Conservation (phyloP, 2,113 vertebrate species). For the Toxotes chatareus region DNA sequence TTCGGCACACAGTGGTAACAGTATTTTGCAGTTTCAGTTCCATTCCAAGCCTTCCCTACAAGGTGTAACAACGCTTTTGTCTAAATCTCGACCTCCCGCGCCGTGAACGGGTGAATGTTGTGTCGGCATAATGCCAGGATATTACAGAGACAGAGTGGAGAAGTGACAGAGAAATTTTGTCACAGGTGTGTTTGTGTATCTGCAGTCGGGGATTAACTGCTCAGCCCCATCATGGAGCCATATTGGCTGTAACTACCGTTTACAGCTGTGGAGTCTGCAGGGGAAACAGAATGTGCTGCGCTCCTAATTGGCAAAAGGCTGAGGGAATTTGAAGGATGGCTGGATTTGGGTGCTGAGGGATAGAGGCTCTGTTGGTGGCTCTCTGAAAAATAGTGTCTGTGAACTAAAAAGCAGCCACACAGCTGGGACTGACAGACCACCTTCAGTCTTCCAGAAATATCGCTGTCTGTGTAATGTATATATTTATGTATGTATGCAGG, state of each 20-base stretch:
- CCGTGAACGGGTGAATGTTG: background rate
- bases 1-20: background rate
- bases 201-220: conserved; percentile 60
- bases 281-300: conserved; percentile 45
- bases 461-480: background rate
- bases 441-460: background rate
- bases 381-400: conserved; percentile 21
- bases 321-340: conserved; percentile 49
- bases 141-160: background rate
- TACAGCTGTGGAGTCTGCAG: conserved; percentile 49
- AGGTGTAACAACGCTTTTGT: background rate
- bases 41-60: background rate
- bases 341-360: conserved; percentile 37
- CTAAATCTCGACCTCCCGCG: background rate
- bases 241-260: conserved; percentile 53
- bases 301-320: conserved; percentile 65
- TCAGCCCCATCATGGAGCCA: conserved; percentile 53
- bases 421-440: background rate
- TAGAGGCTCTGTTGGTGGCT: conserved; percentile 28
- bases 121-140: background rate
- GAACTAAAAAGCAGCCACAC: conserved; percentile 30
- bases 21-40: background rate
- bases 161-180: conserved; percentile 3
- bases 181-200: conserved; percentile 43
- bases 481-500: conserved; percentile 12